Evolutionary conservation across 2,888 invertebrate genomes (phyloP), one percentile per base, ranked within the genome.

Genomic region (Phorcus lineatus): DNA sequence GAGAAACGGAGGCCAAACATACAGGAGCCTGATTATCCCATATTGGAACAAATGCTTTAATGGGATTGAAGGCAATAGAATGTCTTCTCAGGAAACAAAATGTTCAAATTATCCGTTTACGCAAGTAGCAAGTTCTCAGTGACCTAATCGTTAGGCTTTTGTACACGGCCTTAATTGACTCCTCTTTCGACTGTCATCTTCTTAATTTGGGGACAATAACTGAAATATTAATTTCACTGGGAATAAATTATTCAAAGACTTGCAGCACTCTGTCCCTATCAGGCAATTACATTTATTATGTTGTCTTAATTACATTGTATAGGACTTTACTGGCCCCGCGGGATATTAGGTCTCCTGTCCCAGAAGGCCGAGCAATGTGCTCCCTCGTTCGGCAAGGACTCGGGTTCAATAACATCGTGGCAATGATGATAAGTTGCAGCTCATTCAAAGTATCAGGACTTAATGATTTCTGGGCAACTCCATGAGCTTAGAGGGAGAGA

Each of bases 191-290:
- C 19, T 70, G 70, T 70, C 70, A 70, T 70, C 70, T 70, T 70
- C 40, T 70, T 70, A 70, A 70, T 70, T 70, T 70, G 70, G 70
- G 70, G 70, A 70, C 70, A 70, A 70, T 70, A 70, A 70, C 70
- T 70, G 24, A 70, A 70, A 70, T 70, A 70, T 70, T 70, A 70
- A 70, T 70, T 70, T 70, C 70, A 70, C 36, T 70, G 70, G 70
- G 40, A 70, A 31, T 70, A 40, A 70, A 70, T 70, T 36, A 70
- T 70, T 70, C 70, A 70, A 70, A 36, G 70, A 70, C 70, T 70
- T 70, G 70, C 28, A 36, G 70, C 70, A 70, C 70, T 70, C 36
- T 36, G 36, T 70, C 36, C 70, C 70, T 36, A 70, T 70, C 70
- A 31, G 70, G 70, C 70, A 70, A 70, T 70, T 70, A 70, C 70